These are phyloP conservation scores for Toxostoma redivivum DNA, from an alignment of 2,113 vertebrate genomes.

Conservation along the genomic window DNA sequence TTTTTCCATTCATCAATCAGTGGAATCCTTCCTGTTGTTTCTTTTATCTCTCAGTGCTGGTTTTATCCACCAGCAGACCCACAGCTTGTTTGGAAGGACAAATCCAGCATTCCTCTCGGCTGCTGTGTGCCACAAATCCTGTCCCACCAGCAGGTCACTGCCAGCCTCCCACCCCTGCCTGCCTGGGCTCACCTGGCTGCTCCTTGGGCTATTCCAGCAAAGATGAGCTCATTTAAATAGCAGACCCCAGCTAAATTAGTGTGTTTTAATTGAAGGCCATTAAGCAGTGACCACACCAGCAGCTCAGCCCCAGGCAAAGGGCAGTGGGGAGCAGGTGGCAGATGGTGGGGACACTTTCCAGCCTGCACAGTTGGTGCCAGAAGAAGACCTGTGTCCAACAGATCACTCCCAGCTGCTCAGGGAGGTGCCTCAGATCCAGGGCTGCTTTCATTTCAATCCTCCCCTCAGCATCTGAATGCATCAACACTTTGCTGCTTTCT, in stretches of 20 bases:
- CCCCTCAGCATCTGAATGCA: background rate
- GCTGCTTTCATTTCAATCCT: background rate
- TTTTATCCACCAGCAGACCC: no score
- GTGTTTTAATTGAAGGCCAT: conserved; percentile 19
- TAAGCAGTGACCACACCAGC: conserved; percentile 13
- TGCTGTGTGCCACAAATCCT: background rate
- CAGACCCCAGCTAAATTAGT: background rate
- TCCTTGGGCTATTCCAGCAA: background rate
- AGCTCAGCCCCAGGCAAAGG: background rate
- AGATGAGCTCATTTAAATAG: background rate
- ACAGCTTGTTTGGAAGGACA: no score
- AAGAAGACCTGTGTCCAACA: background rate
- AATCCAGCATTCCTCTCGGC: no score
- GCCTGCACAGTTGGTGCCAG: background rate
- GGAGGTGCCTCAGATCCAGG: background rate
- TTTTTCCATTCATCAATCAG: no score
- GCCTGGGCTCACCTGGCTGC: background rate
- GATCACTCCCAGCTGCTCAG: background rate
- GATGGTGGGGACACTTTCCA: background rate
- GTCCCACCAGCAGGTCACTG: background rate
- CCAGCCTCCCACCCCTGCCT: background rate
- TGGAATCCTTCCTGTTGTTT: no score
- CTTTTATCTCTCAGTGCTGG: no score
- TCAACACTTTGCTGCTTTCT: background rate
- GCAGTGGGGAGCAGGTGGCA: background rate